A percentile compares a stretch with the other conserved stretches of the same genome.
Conservation (phyloP, 37 sponge, comb jelly and placozoan genomes). For the Theonella swinhoei region DNA sequence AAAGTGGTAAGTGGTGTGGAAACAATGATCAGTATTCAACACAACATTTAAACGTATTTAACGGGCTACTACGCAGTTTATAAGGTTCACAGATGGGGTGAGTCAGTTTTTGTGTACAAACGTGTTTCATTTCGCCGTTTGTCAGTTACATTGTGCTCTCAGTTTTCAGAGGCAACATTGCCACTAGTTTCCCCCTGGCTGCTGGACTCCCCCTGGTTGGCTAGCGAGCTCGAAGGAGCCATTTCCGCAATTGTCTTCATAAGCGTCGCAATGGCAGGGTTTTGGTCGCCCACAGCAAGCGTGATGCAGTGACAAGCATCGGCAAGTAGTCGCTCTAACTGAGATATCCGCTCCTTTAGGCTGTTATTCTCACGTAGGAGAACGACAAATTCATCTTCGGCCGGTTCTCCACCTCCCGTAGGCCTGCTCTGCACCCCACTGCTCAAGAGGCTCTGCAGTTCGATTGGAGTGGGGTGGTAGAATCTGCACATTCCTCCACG, state of each 20-base stretch:
- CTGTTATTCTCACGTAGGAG: conserved; percentile 37
- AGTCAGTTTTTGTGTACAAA: too few relatives aligned
- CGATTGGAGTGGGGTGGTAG: conserved; percentile 57
- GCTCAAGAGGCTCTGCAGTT: conserved; percentile 37
- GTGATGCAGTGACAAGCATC: conserved; percentile 76
- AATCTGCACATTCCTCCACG: conserved; percentile 39
- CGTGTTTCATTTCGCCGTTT: too few relatives aligned
- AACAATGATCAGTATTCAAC: too few relatives aligned
- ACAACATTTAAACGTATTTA: too few relatives aligned
- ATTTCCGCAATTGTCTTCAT: conserved; percentile 61
- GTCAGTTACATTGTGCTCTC: too few relatives aligned
- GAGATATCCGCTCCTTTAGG: conserved; percentile 41
- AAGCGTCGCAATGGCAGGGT: conserved; percentile 53
- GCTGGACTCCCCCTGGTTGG: conserved; percentile 17
- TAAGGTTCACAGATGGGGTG: too few relatives aligned
- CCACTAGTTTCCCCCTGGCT: not conserved
- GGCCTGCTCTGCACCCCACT: not conserved
- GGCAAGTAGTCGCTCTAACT: conserved; percentile 64
- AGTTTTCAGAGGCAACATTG: too few relatives aligned
- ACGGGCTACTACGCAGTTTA: too few relatives aligned
- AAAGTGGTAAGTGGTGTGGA: too few relatives aligned
- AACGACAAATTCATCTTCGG: not conserved
- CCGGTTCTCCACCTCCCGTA: not conserved
- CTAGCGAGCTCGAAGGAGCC: conserved; percentile 58
- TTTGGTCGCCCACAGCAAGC: conserved; percentile 64